Percentiles rank a stretch among this genome's conserved stretches.
These are phyloP conservation scores for Microtus ochrogaster DNA, from an alignment of 2,113 vertebrate genomes.

Conservation along the genomic window DNA sequence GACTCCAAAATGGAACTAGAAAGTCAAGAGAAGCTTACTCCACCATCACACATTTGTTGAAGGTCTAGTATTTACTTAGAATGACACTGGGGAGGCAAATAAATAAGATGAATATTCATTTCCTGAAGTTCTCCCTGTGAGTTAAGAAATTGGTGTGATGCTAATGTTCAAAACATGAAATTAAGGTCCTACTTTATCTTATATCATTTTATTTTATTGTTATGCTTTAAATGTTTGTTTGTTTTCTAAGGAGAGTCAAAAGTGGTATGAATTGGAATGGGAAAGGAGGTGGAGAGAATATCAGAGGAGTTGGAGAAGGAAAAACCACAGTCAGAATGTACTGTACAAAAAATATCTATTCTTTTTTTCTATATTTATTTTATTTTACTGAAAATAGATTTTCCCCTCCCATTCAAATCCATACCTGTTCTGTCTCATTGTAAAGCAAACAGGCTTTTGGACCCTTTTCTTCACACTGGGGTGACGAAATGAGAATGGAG, in stretches of 20 bases:
- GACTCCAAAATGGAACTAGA: background rate
- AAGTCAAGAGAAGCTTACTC: background rate
- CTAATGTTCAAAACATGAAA: background rate
- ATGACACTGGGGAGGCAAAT: background rate
- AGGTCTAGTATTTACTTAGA: background rate
- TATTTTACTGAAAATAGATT: background rate
- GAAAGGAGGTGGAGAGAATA: background rate
- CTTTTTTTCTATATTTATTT: background rate
- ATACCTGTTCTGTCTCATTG: background rate
- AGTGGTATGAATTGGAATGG: background rate
- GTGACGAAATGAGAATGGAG: background rate
- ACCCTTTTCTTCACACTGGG: background rate
- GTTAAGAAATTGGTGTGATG: constrained; percentile 25
- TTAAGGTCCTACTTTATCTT: background rate
- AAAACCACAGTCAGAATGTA: background rate
- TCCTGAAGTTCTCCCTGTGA: background rate
- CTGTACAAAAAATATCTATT: background rate
- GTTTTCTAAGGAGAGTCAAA: background rate
- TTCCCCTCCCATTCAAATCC: background rate
- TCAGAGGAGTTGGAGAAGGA: background rate
- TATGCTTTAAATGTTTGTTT: background rate
- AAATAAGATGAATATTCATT: background rate
- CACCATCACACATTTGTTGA: background rate
- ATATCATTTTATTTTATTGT: background rate
- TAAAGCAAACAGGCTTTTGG: background rate